Base-by-base conservation (phyloP, 30 jellyfish, hydroid and myxozoan species). In the Pseudorhiza aurosa region DNA sequence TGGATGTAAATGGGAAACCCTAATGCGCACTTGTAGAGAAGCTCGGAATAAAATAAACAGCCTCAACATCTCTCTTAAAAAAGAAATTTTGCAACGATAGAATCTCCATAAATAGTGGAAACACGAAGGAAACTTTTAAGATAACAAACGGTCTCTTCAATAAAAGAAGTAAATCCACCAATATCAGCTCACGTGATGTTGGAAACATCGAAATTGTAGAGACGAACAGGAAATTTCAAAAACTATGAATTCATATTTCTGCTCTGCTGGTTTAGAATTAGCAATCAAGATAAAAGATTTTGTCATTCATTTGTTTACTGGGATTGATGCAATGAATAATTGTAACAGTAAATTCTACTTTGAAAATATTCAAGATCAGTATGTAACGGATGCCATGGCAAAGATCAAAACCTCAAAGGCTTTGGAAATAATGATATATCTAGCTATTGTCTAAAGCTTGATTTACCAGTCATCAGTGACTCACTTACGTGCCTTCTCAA, bases 331-430 rank as follows among this genome's bases (percentile, higher is more conserved):
- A 46, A 12, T 46, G 19, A 46, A 46, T 46, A 46, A 46, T 11
- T 12, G 60, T 46, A 46, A 27, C 60, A 46, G 27, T 46, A 46
- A 46, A 46, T 46, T 46, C 60, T 27, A 5, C 60, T 46, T 46
- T 46, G 19, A 12, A 11, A 46, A 2, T 46, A 46, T 46, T 3
- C 60, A 46, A 46, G 60, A 46, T 46, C 60, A 46, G 18, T 14
- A 46, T 46, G 19, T 46, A 46, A 46, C 19, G 60, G 60, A 46
- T 46, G 19, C 19, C 14, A 46, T 46, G 60, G 60, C 18, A 11
- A 46, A 46, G 60, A 12, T 46, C 60, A 46, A 46, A 46, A 46
- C 60, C 60, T 46, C 60, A 46, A 46, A 46, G 60, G 6, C 60
- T 46, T 46, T 46, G 60, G 60, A 46, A 46, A 46, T 46, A 27